phyloP scores from a whole-genome alignment of 1,140 invertebrate genomes.

The Caenorhabditis brenneri region DNA sequence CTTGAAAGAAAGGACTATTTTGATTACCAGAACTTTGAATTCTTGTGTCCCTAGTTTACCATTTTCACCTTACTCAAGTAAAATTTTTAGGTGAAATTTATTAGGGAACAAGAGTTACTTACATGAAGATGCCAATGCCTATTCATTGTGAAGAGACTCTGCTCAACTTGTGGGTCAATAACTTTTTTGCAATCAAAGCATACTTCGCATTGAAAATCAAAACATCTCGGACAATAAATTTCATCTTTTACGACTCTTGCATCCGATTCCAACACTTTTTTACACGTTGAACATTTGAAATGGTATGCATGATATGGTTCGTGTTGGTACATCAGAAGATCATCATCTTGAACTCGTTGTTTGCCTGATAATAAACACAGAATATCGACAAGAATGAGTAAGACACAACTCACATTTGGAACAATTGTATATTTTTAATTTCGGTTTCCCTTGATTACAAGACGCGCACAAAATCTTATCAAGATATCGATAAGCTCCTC shows the following conservation, averaged over 20 bases:
- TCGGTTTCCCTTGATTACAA: constrained; percentile 47
- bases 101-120: too few species aligned
- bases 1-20: too few species aligned
- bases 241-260: constrained; percentile 19
- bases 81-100: too few species aligned
- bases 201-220: constrained; percentile 35
- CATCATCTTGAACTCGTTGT: background rate
- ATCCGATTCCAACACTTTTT: background rate
- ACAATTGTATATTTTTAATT: constrained; percentile 35
- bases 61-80: too few species aligned
- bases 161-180: constrained; percentile 46
- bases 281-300: constrained; percentile 47
- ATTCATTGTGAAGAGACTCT: constrained; percentile 18
- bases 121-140: constrained; percentile 50
- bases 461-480: constrained; percentile 1
- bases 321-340: constrained; percentile 39
- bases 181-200: constrained; percentile 47
- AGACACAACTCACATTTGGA: constrained; percentile 20
- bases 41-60: too few species aligned
- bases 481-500: constrained; percentile 3
- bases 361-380: background rate
- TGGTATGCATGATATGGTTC: constrained; percentile 51
- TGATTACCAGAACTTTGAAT: too few species aligned
- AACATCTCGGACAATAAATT: constrained; percentile 43
- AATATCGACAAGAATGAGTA: background rate